Base-by-base conservation (phyloP, 2,797 vertebrate species). In the Trichosurus vulpecula region DNA sequence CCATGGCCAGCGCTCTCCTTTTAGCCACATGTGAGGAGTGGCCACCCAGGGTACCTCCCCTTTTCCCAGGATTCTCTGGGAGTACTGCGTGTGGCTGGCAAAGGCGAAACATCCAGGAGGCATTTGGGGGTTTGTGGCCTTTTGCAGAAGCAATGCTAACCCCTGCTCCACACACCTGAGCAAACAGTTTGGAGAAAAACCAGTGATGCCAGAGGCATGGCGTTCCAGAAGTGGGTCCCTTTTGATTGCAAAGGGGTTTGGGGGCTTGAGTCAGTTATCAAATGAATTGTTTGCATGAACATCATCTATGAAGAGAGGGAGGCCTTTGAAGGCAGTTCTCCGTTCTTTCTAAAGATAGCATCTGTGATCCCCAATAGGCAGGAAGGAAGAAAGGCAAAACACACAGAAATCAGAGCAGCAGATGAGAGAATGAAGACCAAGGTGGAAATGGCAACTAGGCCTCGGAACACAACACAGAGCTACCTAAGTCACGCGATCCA, bases 101-200 rank as follows among this genome's bases (percentile, higher is more conserved):
- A 90, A 90, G 16, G 12, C 52, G 9, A 53, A 89, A 90, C 54
- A 47, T 81, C 54, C 61, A 90, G 51, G 55, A 95, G 55, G 22
- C n/a, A 94, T 81, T 54, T 89, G 1, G 30, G 56, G n/a, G 6
- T 8, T 94, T 55, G 51, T 89, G 74, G 57, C 52, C 51, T 93
- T 52, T 90, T 61, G 52, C n/a, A 92, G 58, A 96, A 93, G 91
- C 90, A 92, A 90, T 66, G 12, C 94, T 90, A 74, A 74, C 57
- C 29, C 52, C 90, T 89, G 90, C 14, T 92, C 58, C 91, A 93
- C n/a, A 91, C 35, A 96, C 90, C 74, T 92, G 74, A 97, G 54
- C 89, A 96, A 95, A 94, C 16, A 94, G 47, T 91, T 95, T 57
- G 90, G 91, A 66, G 95, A 47, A 93, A 95, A 96, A 87, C 91